Conservation (phyloP, 2,113 vertebrate genomes). For the Hydrochoerus hydrochaeris region DNA sequence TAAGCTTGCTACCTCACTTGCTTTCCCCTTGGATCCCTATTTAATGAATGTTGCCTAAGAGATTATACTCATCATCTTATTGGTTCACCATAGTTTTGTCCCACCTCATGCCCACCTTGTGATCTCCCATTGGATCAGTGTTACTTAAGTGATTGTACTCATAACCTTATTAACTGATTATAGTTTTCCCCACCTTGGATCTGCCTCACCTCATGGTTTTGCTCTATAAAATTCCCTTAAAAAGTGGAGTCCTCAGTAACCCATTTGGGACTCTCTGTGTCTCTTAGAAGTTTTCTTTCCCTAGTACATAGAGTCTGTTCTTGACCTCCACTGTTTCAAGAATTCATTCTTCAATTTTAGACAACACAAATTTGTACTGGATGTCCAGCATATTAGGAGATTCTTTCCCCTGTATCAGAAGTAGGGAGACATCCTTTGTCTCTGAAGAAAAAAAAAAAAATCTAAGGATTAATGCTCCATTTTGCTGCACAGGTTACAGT, state of each 20-base stretch:
- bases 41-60: background rate
- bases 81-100: background rate
- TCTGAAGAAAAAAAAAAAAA: background rate
- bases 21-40: background rate
- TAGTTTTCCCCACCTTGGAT: background rate
- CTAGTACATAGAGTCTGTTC: background rate
- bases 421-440: background rate
- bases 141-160: background rate
- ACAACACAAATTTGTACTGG: background rate
- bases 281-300: background rate
- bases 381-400: background rate
- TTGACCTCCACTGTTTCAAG: background rate
- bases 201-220: background rate
- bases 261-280: background rate
- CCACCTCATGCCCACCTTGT: background rate
- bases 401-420: background rate
- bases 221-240: background rate
- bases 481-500: background rate
- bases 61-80: background rate
- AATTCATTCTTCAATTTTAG: background rate
- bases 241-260: background rate
- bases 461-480: background rate
- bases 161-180: background rate
- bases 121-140: background rate
- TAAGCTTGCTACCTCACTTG: background rate